These are phyloP conservation scores for Anorthoa munda DNA, from an alignment of 2,888 invertebrate genomes.

Conservation along the genomic window DNA sequence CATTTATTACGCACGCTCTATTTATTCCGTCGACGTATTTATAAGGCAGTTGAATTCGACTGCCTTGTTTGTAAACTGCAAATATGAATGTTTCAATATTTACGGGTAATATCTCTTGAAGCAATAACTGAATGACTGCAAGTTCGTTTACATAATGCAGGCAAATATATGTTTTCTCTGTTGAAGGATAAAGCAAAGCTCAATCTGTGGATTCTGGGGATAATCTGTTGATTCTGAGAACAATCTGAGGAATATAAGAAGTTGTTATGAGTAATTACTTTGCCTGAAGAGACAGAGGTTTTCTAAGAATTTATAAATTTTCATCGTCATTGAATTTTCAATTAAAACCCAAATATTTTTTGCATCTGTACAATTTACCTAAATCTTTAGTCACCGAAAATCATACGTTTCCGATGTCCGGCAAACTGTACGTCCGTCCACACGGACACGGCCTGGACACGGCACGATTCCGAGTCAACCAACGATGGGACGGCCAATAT, in stretches of 20 bases:
- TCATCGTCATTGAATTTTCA: background rate
- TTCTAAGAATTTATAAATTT: background rate
- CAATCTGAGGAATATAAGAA: background rate
- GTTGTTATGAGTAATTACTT: background rate
- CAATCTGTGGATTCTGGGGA: background rate
- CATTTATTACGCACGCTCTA: slow-evolving; percentile 77
- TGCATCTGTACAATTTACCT: background rate
- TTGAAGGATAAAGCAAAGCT: background rate
- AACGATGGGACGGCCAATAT: slow-evolving; percentile 62
- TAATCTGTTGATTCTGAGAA: background rate
- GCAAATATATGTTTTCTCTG: background rate
- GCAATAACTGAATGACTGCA: slow-evolving; percentile 4
- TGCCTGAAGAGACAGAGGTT: background rate
- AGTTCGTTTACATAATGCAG: slow-evolving; percentile 23
- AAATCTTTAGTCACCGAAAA: background rate
- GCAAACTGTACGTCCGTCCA: slow-evolving; percentile 14
- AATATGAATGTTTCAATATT: slow-evolving; percentile 51
- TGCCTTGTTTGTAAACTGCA: slow-evolving; percentile 50
- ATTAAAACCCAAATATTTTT: background rate
- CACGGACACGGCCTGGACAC: slow-evolving; percentile 18
- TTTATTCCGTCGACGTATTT: slow-evolving; percentile 72
- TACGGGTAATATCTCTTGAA: slow-evolving; percentile 8
- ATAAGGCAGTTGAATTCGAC: slow-evolving; percentile 57
- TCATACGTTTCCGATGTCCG: slow-evolving; percentile 16
- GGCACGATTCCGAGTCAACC: slow-evolving; percentile 9